phyloP scores from a whole-genome alignment of 2,113 vertebrate genomes.

The Chunga burmeisteri region DNA sequence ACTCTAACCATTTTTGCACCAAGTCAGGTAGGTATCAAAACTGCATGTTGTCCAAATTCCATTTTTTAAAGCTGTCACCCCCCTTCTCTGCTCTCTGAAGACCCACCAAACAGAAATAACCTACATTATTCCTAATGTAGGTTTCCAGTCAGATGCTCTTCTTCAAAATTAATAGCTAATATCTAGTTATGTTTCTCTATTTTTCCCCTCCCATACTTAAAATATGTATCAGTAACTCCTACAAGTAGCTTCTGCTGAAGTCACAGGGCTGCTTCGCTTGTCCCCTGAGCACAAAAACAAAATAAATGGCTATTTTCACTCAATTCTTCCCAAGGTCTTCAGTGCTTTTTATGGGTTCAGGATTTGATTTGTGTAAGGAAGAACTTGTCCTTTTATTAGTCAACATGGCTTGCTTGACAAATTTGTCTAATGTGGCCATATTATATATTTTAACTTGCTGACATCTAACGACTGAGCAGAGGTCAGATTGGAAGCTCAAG shows the following conservation, averaged over 20 bases:
- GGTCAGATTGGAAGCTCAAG: constrained; percentile 41
- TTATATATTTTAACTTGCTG: constrained; percentile 40
- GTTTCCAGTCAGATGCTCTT: background rate
- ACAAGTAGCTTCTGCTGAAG: background rate
- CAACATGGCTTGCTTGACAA: background rate
- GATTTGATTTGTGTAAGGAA: constrained; percentile 51
- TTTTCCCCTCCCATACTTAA: background rate
- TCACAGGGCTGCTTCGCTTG: background rate
- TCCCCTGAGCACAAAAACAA: background rate
- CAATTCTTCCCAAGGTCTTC: constrained; percentile 13
- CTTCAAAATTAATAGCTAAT: background rate
- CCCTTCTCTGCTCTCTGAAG: background rate
- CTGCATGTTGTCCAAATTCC: background rate
- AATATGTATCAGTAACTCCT: background rate
- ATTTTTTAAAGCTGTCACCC: background rate
- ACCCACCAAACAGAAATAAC: background rate
- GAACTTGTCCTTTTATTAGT: constrained; percentile 17
- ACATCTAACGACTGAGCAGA: background rate
- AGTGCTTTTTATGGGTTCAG: background rate
- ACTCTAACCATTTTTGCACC: background rate
- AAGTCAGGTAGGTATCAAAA: background rate
- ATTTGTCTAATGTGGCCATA: background rate
- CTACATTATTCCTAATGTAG: background rate
- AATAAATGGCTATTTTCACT: background rate
- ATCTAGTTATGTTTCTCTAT: background rate